Conservation (phyloP, 2,888 invertebrate species). For the Cataglyphis livida region DNA sequence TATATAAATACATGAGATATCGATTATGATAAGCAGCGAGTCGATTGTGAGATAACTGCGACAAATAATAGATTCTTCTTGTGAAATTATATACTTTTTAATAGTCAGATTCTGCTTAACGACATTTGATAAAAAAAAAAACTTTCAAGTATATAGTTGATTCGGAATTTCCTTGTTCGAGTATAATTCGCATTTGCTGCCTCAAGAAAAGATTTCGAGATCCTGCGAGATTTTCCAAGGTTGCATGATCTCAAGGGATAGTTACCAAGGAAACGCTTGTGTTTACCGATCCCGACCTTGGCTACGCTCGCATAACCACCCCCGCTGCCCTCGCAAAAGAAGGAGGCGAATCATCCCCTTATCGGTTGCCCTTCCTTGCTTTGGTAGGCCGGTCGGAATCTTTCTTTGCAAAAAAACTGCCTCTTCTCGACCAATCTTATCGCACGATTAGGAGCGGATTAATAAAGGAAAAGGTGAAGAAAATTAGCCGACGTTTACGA, state of each 20-base stretch:
- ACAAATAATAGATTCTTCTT: background rate
- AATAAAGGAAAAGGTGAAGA: background rate
- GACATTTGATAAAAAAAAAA: background rate
- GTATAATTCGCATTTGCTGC: constrained; percentile 8
- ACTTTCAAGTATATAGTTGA: background rate
- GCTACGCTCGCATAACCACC: constrained; percentile 78
- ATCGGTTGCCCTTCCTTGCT: constrained; percentile 30
- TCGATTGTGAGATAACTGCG: constrained; percentile 7
- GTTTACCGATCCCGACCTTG: constrained; percentile 83
- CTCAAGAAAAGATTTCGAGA: constrained; percentile 51
- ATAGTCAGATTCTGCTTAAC: background rate
- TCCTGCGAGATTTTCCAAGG: constrained; percentile 74
- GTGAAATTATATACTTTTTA: background rate
- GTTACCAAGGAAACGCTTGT: constrained; percentile 81
- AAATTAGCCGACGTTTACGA: background rate
- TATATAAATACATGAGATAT: background rate
- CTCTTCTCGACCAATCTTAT: constrained; percentile 21
- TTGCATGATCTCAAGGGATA: constrained; percentile 69
- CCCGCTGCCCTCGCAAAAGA: constrained; percentile 50
- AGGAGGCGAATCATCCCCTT: constrained; percentile 24
- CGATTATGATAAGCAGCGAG: background rate
- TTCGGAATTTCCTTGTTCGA: constrained; percentile 7
- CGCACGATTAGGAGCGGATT: constrained; percentile 31
- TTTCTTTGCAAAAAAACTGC: constrained; percentile 41
- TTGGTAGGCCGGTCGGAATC: constrained; percentile 5